A percentile compares a stretch with the other conserved stretches of the same genome.
These are phyloP conservation scores for Colaptes auratus DNA, from an alignment of 2,113 vertebrate species.

Conservation along the genomic window DNA sequence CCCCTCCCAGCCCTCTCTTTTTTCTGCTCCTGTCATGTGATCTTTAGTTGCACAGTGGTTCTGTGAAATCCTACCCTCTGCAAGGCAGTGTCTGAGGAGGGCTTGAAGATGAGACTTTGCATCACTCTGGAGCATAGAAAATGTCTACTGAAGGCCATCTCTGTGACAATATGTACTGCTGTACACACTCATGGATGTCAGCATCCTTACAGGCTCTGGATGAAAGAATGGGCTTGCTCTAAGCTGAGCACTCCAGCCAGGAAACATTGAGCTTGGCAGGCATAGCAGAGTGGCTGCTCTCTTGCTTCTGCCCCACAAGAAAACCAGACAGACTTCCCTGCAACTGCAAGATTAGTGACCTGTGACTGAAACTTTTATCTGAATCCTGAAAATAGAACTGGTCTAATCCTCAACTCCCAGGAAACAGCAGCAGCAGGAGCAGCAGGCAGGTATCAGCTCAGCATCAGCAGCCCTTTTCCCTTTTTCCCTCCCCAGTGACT, in stretches of 20 bases:
- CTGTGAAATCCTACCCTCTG: background rate
- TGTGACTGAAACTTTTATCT: background rate
- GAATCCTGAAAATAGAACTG: slow-evolving; percentile 26
- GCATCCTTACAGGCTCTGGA: slow-evolving; percentile 23
- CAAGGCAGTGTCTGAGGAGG: background rate
- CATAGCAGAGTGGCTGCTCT: background rate
- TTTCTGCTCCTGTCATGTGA: background rate
- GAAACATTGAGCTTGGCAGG: background rate
- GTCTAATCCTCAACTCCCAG: background rate
- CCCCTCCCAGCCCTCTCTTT: background rate
- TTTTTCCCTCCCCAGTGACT: background rate
- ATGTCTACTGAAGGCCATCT: background rate
- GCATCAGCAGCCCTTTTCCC: background rate
- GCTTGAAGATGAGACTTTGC: background rate
- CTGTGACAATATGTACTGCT: background rate
- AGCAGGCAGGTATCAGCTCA: background rate
- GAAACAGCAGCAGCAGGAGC: background rate
- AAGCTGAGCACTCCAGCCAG: background rate
- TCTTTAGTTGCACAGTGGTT: background rate
- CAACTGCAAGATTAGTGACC: background rate
- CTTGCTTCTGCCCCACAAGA: background rate
- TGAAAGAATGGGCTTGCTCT: background rate
- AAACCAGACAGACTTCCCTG: background rate
- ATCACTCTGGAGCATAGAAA: background rate
- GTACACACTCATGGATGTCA: background rate